Conservation (phyloP, 2,888 invertebrate genomes). For the Malacosoma neustria region DNA sequence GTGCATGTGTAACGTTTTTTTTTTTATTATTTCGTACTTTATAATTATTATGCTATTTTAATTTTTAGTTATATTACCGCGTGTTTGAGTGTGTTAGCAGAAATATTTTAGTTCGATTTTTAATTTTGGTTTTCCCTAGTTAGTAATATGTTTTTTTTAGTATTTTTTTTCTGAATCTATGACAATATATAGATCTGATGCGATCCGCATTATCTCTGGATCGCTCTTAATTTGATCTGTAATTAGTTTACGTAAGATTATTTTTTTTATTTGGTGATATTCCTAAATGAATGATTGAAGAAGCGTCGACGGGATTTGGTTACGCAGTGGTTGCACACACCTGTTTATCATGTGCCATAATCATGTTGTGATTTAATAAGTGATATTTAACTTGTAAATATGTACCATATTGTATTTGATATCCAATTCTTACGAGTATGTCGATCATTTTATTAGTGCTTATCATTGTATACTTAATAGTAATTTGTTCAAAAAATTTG, state of each 20-base stretch:
- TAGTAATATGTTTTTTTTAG: conserved; percentile 70
- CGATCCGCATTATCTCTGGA: conserved; percentile 27
- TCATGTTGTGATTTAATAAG: conserved; percentile 72
- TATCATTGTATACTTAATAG: too few species aligned
- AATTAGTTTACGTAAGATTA: conserved; percentile 49
- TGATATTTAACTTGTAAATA: conserved; percentile 75
- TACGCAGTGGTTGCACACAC: conserved; percentile 38
- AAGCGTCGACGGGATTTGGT: conserved; percentile 39
- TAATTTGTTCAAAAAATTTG: too few species aligned
- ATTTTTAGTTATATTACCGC: conserved; percentile 62
- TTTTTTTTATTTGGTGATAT: conserved; percentile 59
- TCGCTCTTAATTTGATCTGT: conserved; percentile 56
- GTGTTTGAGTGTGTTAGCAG: conserved; percentile 72
- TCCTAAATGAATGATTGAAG: conserved; percentile 58
- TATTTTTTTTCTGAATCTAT: conserved; percentile 70
- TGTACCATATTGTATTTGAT: conserved; percentile 55
- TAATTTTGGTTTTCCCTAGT: conserved; percentile 61
- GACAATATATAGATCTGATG: conserved; percentile 78
- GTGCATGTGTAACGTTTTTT: conserved; percentile 68
- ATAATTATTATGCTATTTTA: conserved; percentile 64
- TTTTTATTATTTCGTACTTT: conserved; percentile 42
- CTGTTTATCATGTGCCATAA: conserved; percentile 69
- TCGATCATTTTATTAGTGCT: not conserved
- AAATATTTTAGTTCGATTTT: conserved; percentile 72
- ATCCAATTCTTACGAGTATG: not conserved